These are phyloP conservation scores for Eupsittula cactorum DNA, from an alignment of 2,113 vertebrate species.

Conservation along the genomic window DNA sequence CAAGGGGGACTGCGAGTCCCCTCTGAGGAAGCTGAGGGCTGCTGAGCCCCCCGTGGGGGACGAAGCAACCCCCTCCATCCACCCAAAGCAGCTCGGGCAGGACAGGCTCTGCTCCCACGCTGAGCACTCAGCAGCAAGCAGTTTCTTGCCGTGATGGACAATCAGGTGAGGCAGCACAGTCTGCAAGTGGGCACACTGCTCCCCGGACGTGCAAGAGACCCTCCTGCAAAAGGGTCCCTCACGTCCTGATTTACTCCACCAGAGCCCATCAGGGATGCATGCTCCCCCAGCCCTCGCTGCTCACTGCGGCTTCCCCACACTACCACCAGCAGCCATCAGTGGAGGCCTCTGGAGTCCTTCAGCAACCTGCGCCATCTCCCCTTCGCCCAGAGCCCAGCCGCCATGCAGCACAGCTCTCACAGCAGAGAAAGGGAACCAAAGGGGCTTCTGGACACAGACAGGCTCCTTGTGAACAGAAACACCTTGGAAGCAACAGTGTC, in stretches of 20 bases:
- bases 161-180: fast-evolving
- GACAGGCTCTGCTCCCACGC: fast-evolving
- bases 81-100: not conserved
- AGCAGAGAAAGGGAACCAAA: fast-evolving
- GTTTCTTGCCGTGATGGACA: fast-evolving
- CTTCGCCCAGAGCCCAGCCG: not conserved
- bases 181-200: fast-evolving
- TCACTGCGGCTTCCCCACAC: fast-evolving
- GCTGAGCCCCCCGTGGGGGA: not conserved
- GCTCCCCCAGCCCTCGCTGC: fast-evolving
- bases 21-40: not conserved
- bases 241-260: fast-evolving
- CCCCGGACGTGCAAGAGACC: fast-evolving
- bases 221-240: not conserved
- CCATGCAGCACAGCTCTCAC: not conserved
- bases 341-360: not conserved
- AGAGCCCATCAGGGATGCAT: fast-evolving
- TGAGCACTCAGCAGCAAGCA: not conserved
- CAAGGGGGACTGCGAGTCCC: fast-evolving
- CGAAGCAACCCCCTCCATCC: too few relatives aligned
- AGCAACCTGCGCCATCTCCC: fast-evolving
- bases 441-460: not conserved
- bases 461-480: not conserved
- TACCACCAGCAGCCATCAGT: not conserved
- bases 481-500: not conserved